Evolutionary conservation across 23 tunicate species (phyloP).

Genomic region (Styela plicata): DNA sequence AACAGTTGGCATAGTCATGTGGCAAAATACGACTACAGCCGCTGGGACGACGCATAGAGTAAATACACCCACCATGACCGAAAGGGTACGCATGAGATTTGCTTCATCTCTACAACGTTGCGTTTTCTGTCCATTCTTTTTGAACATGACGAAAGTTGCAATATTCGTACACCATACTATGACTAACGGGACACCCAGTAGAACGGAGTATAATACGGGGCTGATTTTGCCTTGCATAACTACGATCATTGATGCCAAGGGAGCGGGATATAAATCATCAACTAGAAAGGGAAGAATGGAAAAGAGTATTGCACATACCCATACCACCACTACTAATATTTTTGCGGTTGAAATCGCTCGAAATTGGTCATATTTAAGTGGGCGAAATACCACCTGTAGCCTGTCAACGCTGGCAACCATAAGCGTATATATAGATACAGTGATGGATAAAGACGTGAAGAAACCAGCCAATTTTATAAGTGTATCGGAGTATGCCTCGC

Average conservation of each 20-base stretch:
- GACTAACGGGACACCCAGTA: background rate
- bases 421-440: background rate
- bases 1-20: background rate
- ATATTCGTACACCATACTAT: background rate
- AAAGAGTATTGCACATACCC: background rate
- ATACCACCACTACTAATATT: background rate
- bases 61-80: background rate
- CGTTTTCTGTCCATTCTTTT: background rate
- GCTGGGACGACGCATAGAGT: background rate
- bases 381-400: background rate
- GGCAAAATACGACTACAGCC: background rate
- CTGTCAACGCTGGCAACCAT: background rate
- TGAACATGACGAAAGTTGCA: background rate
- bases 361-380: background rate
- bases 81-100: background rate
- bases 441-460: background rate
- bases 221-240: background rate
- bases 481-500: background rate
- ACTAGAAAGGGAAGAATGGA: background rate
- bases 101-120: background rate
- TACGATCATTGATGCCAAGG: background rate
- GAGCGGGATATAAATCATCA: background rate
- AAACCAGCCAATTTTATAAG: background rate
- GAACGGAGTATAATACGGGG: background rate
- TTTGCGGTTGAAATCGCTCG: background rate